Conservation (phyloP, 2,113 vertebrate genomes). For the Hucho hucho region DNA sequence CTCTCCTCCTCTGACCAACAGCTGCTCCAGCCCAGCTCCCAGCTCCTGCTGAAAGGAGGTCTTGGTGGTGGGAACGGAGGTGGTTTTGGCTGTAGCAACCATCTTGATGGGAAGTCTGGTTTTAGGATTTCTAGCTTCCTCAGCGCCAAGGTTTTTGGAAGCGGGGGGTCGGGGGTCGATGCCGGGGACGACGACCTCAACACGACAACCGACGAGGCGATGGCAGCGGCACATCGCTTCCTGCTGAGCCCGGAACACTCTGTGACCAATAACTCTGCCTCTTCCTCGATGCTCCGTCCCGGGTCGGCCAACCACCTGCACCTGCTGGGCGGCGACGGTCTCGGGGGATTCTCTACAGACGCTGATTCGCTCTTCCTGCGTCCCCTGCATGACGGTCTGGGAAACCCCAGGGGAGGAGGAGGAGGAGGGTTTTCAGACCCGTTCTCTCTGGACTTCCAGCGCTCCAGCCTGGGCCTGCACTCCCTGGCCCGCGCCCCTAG, state of each 20-base stretch:
- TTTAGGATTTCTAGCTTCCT: constrained; percentile 90
- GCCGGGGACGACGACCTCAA: constrained; percentile 82
- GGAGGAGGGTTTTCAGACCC: constrained; percentile 74
- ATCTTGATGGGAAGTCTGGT: constrained; percentile 79
- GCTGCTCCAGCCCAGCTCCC: constrained; percentile 85
- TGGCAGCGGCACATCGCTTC: constrained; percentile 73
- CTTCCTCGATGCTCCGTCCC: constrained; percentile 74
- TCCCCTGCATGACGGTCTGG: constrained; percentile 84
- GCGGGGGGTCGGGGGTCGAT: constrained; percentile 57
- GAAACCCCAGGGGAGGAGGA: constrained; percentile 54
- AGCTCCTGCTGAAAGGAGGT: constrained; percentile 84
- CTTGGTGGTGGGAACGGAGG: constrained; percentile 38
- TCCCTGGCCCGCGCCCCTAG: constrained; percentile 79
- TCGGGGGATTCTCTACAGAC: constrained; percentile 61
- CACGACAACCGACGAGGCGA: constrained; percentile 89
- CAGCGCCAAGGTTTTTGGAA: constrained; percentile 75
- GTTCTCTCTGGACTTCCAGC: constrained; percentile 87
- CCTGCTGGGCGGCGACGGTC: constrained; percentile 53
- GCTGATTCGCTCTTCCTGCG: constrained; percentile 85
- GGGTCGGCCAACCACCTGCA: constrained; percentile 29
- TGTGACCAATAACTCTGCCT: constrained; percentile 60
- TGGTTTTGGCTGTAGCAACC: constrained; percentile 58
- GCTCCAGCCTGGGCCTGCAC: constrained; percentile 84
- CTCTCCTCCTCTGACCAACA: constrained; percentile 85
- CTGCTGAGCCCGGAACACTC: constrained; percentile 81